phyloP scores from a whole-genome alignment of 2,888 invertebrate species.

The Spialia ferax region DNA sequence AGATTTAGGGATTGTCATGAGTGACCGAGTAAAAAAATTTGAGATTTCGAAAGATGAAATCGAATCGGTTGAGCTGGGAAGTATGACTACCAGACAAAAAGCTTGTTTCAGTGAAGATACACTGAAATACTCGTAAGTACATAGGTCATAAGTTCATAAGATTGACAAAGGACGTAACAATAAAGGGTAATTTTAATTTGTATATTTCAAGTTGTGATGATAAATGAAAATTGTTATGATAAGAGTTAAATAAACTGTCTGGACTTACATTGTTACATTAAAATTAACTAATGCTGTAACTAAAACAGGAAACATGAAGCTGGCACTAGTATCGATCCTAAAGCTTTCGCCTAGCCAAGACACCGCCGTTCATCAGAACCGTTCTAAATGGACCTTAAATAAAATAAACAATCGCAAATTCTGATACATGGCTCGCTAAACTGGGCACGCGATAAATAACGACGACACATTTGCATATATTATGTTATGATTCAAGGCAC shows the following conservation, averaged over 20 bases:
- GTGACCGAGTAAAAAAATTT: neutral
- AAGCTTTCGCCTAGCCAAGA: slow-evolving; percentile 28
- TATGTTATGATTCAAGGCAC: slow-evolving; percentile 67
- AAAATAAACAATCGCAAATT: slow-evolving; percentile 49
- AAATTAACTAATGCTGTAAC: slow-evolving; percentile 4
- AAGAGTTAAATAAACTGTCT: neutral
- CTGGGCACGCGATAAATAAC: slow-evolving; percentile 57
- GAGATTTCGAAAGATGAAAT: too few relatives aligned
- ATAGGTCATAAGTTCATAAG: too few relatives aligned
- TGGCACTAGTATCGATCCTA: slow-evolving; percentile 12
- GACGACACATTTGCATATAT: slow-evolving; percentile 62
- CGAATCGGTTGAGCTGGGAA: too few relatives aligned
- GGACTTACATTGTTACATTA: neutral
- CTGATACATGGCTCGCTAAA: slow-evolving; percentile 44
- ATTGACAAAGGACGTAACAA: too few relatives aligned
- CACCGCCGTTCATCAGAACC: slow-evolving; percentile 34
- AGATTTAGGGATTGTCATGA: slow-evolving; percentile 6
- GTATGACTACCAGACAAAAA: too few relatives aligned
- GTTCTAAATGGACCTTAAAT: slow-evolving; percentile 40
- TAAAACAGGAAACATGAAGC: slow-evolving; percentile 17
- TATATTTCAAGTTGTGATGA: too few relatives aligned
- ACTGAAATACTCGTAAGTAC: too few relatives aligned
- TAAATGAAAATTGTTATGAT: too few relatives aligned
- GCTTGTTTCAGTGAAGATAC: too few relatives aligned
- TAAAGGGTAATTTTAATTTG: too few relatives aligned